phyloP scores from a whole-genome alignment of 2,888 invertebrate species.

The Chloroclysta siterata region DNA sequence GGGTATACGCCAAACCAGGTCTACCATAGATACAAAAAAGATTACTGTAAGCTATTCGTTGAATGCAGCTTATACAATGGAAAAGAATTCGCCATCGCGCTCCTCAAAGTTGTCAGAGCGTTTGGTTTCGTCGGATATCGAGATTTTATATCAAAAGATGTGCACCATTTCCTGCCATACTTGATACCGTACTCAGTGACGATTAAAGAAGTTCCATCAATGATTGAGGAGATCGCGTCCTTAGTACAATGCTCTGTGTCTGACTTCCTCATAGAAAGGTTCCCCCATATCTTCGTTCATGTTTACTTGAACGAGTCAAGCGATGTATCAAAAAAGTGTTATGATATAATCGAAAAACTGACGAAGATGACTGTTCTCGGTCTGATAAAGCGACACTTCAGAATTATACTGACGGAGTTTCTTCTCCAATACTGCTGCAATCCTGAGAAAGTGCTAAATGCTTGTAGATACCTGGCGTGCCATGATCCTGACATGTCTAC shows the following conservation, averaged over 20 bases:
- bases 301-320: conserved; percentile 87
- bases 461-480: conserved; percentile 84
- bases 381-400: conserved; percentile 87
- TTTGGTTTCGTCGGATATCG: conserved; percentile 88
- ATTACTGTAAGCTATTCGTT: conserved; percentile 86
- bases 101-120: conserved; percentile 87
- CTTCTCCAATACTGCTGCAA: conserved; percentile 87
- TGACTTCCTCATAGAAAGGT: conserved; percentile 87
- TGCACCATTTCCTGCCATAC: conserved; percentile 87
- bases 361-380: conserved; percentile 83
- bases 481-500: conserved; percentile 82
- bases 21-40: conserved; percentile 86
- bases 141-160: conserved; percentile 89
- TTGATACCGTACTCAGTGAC: conserved; percentile 85
- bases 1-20: conserved; percentile 83
- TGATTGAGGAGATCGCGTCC: conserved; percentile 87
- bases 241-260: conserved; percentile 84
- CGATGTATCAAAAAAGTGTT: conserved; percentile 85
- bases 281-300: conserved; percentile 89
- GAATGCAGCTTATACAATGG: conserved; percentile 85
- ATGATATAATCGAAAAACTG: conserved; percentile 85
- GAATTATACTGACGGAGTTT: conserved; percentile 87
- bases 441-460: conserved; percentile 85
- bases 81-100: conserved; percentile 84
- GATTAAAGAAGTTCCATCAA: conserved; percentile 82